phyloP scores from a whole-genome alignment of 1,140 invertebrate species.

The Lordiphosa mommai region DNA sequence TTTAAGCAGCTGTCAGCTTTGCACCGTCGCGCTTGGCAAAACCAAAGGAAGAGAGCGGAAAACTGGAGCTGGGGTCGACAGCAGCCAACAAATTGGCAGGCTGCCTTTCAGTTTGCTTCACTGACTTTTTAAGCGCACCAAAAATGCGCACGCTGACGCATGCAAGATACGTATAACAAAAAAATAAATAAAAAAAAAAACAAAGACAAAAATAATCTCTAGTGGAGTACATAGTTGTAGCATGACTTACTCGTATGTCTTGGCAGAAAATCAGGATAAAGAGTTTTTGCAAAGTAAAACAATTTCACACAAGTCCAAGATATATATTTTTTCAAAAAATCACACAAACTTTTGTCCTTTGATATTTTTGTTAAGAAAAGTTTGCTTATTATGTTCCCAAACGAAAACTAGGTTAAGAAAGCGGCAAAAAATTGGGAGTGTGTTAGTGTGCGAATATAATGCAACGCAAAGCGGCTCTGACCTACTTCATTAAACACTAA shows the following conservation, averaged over 20 bases:
- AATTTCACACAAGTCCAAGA: too few species aligned
- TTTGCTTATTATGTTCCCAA: too few species aligned
- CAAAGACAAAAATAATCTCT: constrained; percentile 38
- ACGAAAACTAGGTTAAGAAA: too few species aligned
- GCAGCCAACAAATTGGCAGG: constrained; percentile 55
- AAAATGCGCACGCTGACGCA: constrained; percentile 46
- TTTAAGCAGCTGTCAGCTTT: constrained; percentile 57
- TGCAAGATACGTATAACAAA: constrained; percentile 14
- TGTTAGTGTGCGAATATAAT: too few species aligned
- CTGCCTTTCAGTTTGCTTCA: constrained; percentile 46
- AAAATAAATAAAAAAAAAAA: constrained; percentile 4
- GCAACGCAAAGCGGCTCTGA: too few species aligned
- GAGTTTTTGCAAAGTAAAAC: too few species aligned
- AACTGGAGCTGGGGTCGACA: constrained; percentile 20
- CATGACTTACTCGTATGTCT: constrained; percentile 23
- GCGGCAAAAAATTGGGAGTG: too few species aligned
- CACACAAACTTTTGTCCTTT: too few species aligned
- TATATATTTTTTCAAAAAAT: too few species aligned
- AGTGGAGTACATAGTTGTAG: not conserved
- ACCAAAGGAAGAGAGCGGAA: constrained; percentile 30
- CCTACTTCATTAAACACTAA: too few species aligned
- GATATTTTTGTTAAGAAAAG: too few species aligned
- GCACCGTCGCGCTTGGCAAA: constrained; percentile 48
- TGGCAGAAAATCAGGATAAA: not conserved
- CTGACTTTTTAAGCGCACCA: constrained; percentile 50